phyloP scores from a whole-genome alignment of 1,140 invertebrate genomes.

The Trialeurodes vaporariorum region DNA sequence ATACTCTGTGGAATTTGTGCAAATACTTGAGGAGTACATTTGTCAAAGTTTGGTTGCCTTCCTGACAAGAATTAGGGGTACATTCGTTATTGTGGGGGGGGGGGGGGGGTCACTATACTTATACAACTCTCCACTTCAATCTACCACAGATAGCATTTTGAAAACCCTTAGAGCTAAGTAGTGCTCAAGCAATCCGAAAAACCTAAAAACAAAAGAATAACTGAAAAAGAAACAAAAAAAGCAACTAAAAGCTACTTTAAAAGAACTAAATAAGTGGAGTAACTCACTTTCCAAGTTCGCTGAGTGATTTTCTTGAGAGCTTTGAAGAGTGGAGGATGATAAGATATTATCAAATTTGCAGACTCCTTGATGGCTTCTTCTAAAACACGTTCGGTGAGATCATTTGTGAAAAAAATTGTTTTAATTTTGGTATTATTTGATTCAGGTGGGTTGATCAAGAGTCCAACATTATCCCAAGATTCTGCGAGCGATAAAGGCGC shows the following conservation, averaged over 20 bases:
- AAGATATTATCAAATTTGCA: constrained; percentile 76
- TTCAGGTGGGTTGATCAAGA: constrained; percentile 46
- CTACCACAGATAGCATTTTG: too few species aligned
- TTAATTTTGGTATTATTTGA: constrained; percentile 37
- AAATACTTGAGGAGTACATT: too few species aligned
- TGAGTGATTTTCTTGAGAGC: constrained; percentile 65
- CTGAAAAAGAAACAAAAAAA: constrained; percentile 3
- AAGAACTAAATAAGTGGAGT: constrained; percentile 8
- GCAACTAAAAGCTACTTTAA: neutral
- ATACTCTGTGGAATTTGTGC: too few species aligned
- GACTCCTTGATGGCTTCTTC: constrained; percentile 60
- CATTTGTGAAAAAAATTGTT: constrained; percentile 82
- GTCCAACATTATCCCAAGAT: constrained; percentile 91
- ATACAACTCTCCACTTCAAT: too few species aligned
- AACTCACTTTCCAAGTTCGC: constrained; percentile 55
- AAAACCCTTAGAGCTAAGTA: too few species aligned
- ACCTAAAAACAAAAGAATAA: too few species aligned
- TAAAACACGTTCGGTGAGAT: constrained; percentile 80
- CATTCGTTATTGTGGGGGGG: too few species aligned
- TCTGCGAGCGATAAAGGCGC: constrained; percentile 62
- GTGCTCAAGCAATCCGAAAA: too few species aligned
- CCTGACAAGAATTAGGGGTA: too few species aligned
- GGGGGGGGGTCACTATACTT: too few species aligned
- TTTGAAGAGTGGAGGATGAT: constrained; percentile 90
- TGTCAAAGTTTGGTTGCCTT: too few species aligned